Percentiles rank a stretch among this genome's conserved stretches.
These are phyloP conservation scores for Hecatera dysodea DNA, from an alignment of 2,888 invertebrate genomes.

Conservation along the genomic window DNA sequence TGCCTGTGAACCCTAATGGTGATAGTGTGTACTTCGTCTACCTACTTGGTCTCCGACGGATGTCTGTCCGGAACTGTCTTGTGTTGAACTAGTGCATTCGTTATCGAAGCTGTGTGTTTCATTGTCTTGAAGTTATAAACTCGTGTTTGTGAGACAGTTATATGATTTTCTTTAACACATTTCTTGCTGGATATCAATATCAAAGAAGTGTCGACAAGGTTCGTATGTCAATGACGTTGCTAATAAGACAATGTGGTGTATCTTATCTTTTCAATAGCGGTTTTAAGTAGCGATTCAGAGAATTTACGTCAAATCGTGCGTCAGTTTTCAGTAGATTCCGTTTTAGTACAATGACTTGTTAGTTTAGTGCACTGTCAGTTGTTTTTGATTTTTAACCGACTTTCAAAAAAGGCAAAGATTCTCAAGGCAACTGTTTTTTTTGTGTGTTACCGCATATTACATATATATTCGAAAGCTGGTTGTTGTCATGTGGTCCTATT, in stretches of 20 bases:
- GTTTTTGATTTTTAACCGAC: background rate
- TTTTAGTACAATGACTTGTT: background rate
- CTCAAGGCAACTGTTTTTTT: no score
- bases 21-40: background rate
- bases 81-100: slow-evolving; percentile 1
- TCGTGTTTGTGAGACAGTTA: background rate
- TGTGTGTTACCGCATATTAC: no score
- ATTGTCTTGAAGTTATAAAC: slow-evolving; percentile 6
- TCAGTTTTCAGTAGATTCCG: slow-evolving; percentile 11
- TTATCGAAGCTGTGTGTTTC: background rate
- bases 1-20: slow-evolving; percentile 16
- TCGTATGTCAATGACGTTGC: background rate
- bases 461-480: no score
- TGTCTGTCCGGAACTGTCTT: background rate
- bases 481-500: no score
- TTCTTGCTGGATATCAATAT: background rate
- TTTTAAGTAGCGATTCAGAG: slow-evolving; percentile 25
- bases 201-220: background rate
- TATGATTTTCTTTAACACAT: background rate
- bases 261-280: slow-evolving; percentile 27
- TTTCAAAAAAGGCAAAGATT: no score
- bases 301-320: slow-evolving; percentile 14
- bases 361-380: slow-evolving; percentile 6
- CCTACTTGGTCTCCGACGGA: background rate
- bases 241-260: background rate